Percentiles rank a stretch among this genome's conserved stretches.
These are phyloP conservation scores for Montipora cactus DNA, from an alignment of 64 coral and sea anemone species.

Conservation along the genomic window DNA sequence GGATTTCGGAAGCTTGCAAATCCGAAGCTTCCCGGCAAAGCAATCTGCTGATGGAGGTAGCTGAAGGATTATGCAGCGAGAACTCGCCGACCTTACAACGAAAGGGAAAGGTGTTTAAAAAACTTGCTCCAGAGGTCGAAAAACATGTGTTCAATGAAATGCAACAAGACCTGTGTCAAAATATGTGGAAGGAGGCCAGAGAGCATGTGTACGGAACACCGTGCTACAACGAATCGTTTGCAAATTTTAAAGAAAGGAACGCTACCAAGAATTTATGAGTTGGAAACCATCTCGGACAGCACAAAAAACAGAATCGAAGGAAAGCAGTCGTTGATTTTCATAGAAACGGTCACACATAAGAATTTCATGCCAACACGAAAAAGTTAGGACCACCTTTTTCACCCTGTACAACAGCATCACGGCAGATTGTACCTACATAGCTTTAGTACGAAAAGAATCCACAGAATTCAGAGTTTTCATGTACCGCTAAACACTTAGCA, in stretches of 20 bases:
- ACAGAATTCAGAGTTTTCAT: not conserved
- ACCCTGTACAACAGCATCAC: too few relatives aligned
- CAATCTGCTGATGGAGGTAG: conserved; percentile 57
- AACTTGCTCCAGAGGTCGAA: conserved; percentile 86
- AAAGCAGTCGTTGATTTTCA: too few relatives aligned
- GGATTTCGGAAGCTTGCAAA: conserved; percentile 79
- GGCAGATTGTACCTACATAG: too few relatives aligned
- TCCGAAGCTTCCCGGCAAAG: conserved; percentile 77
- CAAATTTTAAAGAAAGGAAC: not conserved
- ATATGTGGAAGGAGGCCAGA: conserved; percentile 77
- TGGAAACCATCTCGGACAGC: too few relatives aligned
- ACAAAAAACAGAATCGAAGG: too few relatives aligned
- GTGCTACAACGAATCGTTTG: not conserved
- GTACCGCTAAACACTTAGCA: not conserved
- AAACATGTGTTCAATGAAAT: conserved; percentile 84
- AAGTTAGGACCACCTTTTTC: too few relatives aligned
- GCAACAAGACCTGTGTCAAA: conserved; percentile 79
- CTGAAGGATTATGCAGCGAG: conserved; percentile 67
- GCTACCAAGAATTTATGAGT: not conserved
- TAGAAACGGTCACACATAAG: too few relatives aligned
- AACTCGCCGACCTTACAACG: conserved; percentile 64
- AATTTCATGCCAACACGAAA: too few relatives aligned
- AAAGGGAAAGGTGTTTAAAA: conserved; percentile 86
- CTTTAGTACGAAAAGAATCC: not conserved
- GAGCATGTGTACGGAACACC: conserved; percentile 78